Evolutionary conservation across 2,797 vertebrate species (phyloP).

Genomic region (Gallinago nigripennis): DNA sequence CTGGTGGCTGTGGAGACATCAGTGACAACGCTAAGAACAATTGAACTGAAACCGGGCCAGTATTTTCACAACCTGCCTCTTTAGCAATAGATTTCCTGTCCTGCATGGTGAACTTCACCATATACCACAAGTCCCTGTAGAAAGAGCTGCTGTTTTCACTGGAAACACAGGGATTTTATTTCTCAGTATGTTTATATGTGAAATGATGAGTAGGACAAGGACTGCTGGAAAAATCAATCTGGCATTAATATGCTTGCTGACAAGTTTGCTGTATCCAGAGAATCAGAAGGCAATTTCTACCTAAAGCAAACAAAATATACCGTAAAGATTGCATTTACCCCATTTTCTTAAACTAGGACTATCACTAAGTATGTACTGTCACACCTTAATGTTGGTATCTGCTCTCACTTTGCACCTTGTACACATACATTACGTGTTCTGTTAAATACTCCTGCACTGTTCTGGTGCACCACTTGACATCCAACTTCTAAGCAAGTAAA

Average conservation of each 20-base stretch:
- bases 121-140: not conserved
- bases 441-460: fast-evolving
- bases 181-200: not conserved
- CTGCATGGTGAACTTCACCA: not conserved
- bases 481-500: not conserved
- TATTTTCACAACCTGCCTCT: not conserved
- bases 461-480: not conserved
- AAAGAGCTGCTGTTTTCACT: not conserved
- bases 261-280: not conserved
- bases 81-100: slow-evolving; percentile 1
- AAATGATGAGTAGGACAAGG: not conserved
- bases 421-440: not conserved
- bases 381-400: not conserved
- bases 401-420: not conserved
- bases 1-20: not conserved
- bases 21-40: not conserved
- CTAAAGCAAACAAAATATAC: not conserved
- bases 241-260: not conserved
- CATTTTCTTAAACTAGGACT: not conserved
- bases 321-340: not conserved
- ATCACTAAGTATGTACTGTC: not conserved
- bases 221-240: not conserved
- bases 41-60: not conserved
- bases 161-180: not conserved
- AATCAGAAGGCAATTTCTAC: not conserved